A percentile compares a stretch with the other conserved stretches of the same genome.
phyloP scores from a whole-genome alignment of 1,140 invertebrate species.

The Micrasema longulum region DNA sequence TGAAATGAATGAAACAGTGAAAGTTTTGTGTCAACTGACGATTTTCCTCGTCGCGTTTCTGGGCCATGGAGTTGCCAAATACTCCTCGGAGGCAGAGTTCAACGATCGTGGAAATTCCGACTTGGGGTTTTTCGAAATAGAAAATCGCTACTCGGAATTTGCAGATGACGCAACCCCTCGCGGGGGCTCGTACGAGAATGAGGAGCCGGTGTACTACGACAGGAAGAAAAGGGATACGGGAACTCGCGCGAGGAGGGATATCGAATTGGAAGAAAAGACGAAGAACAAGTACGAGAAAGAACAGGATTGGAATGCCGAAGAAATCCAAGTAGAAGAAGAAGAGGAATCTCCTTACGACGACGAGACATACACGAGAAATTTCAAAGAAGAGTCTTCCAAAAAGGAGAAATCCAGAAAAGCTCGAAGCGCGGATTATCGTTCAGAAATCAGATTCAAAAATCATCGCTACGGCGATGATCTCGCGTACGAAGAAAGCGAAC shows the following conservation, averaged over 20 bases:
- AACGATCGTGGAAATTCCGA: constrained; percentile 35
- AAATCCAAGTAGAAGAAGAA: constrained; percentile 58
- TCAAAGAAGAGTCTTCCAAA: constrained; percentile 48
- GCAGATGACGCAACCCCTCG: constrained; percentile 32
- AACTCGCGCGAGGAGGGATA: constrained; percentile 44
- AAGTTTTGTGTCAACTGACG: constrained; percentile 51
- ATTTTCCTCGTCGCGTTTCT: constrained; percentile 52
- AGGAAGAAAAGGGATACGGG: constrained; percentile 31
- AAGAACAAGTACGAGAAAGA: constrained; percentile 62
- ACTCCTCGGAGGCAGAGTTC: constrained; percentile 32
- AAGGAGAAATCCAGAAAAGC: constrained; percentile 55
- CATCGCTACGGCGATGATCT: constrained; percentile 56
- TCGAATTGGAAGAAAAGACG: constrained; percentile 57
- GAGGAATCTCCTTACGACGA: constrained; percentile 8
- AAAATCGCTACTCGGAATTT: constrained; percentile 42
- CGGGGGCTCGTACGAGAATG: constrained; percentile 1
- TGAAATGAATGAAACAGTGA: constrained; percentile 52
- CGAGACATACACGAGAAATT: constrained; percentile 5
- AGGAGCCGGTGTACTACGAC: constrained; percentile 3
- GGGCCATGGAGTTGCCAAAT: constrained; percentile 49
- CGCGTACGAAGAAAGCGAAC: constrained; percentile 55
- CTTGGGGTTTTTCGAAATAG: constrained; percentile 10
- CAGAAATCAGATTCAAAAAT: constrained; percentile 57
- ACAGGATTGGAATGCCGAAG: constrained; percentile 60
- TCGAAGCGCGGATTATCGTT: constrained; percentile 9